phyloP scores from a whole-genome alignment of 2,888 invertebrate genomes.

The Unio pictorum region DNA sequence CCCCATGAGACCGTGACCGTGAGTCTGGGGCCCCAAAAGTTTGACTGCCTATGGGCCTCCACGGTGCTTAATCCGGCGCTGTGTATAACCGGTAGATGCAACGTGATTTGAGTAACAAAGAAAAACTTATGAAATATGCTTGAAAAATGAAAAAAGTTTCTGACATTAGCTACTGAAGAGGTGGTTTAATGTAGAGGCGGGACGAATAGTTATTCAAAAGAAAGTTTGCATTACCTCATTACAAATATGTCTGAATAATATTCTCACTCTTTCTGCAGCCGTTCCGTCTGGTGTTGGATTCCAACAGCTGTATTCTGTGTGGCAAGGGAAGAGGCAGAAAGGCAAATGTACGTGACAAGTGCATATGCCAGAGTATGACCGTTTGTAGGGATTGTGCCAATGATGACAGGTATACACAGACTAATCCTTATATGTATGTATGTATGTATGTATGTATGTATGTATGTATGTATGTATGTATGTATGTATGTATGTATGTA shows the following conservation, averaged over 20 bases:
- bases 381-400: constrained; percentile 55
- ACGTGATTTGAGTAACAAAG: too few relatives aligned
- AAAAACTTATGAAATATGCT: too few relatives aligned
- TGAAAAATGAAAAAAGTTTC: too few relatives aligned
- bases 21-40: too few relatives aligned
- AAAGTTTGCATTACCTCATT: too few relatives aligned
- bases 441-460: neutral
- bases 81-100: too few relatives aligned
- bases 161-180: too few relatives aligned
- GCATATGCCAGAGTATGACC: constrained; percentile 67
- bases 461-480: neutral
- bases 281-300: constrained; percentile 60
- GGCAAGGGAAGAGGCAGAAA: constrained; percentile 65
- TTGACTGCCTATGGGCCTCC: too few relatives aligned
- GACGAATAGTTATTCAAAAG: too few relatives aligned
- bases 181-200: too few relatives aligned
- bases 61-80: too few relatives aligned
- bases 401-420: constrained; percentile 62
- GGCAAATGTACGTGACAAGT: constrained; percentile 67
- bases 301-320: constrained; percentile 69
- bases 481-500: neutral
- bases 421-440: neutral
- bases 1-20: too few relatives aligned
- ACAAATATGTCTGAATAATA: neutral
- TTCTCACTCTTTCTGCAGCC: constrained; percentile 50